phyloP scores from a whole-genome alignment of 1,140 invertebrate species.

The Musca domestica region DNA sequence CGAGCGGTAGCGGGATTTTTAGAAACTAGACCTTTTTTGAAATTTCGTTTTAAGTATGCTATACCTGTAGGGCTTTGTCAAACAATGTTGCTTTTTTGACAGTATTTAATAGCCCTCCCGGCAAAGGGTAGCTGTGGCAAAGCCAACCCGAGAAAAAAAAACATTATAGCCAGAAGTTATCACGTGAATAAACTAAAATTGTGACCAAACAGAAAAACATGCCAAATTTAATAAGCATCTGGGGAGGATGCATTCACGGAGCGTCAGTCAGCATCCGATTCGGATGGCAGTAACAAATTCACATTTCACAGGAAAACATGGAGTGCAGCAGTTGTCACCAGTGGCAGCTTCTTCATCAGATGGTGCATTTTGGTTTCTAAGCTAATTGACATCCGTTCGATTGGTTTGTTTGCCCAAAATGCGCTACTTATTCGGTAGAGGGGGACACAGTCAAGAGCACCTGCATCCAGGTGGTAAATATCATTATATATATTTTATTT shows the following conservation, averaged over 20 bases:
- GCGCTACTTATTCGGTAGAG: background rate
- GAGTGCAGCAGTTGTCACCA: slow-evolving; percentile 1
- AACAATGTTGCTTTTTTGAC: too few species aligned
- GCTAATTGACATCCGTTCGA: slow-evolving; percentile 20
- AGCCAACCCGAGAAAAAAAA: too few species aligned
- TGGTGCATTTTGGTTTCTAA: slow-evolving; percentile 8
- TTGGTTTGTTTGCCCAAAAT: background rate
- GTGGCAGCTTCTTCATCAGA: too few species aligned
- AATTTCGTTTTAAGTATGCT: too few species aligned
- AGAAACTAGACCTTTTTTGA: too few species aligned
- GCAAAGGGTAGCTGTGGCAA: too few species aligned
- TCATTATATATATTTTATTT: slow-evolving; percentile 7
- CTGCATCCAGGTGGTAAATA: slow-evolving; percentile 46
- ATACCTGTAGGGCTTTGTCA: too few species aligned
- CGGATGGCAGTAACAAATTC: too few species aligned
- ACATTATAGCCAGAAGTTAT: too few species aligned
- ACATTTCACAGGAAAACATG: background rate
- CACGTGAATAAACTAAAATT: too few species aligned
- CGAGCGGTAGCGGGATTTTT: too few species aligned
- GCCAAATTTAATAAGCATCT: slow-evolving; percentile 9
- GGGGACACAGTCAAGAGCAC: slow-evolving; percentile 27
- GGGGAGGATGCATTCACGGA: background rate
- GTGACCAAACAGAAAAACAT: background rate
- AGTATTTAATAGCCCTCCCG: too few species aligned
- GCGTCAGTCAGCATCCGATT: background rate